These are phyloP conservation scores for Sussaba pulchella DNA, from an alignment of 2,888 invertebrate species.

Conservation along the genomic window DNA sequence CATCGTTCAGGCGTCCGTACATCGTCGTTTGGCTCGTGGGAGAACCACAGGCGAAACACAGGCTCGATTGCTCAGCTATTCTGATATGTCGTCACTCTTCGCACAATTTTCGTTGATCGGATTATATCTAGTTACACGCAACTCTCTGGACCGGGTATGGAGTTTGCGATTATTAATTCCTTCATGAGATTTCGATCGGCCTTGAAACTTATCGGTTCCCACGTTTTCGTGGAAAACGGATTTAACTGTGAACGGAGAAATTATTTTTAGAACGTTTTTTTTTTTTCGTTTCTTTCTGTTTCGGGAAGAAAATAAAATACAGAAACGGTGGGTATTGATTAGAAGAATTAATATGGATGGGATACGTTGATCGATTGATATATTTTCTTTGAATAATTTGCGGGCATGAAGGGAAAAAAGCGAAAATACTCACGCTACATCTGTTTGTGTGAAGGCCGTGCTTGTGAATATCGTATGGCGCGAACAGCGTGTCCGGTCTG, in stretches of 20 bases:
- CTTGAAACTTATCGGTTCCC: slow-evolving; percentile 84
- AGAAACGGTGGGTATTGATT: too few relatives aligned
- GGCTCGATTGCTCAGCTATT: slow-evolving; percentile 70
- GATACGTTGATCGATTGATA: too few relatives aligned
- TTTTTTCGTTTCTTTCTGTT: neutral
- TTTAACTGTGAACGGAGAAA: slow-evolving; percentile 77
- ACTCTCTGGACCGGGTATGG: slow-evolving; percentile 95
- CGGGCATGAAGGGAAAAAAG: neutral
- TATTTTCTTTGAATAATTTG: too few relatives aligned
- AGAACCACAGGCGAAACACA: slow-evolving; percentile 48
- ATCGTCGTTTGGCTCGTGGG: slow-evolving; percentile 48
- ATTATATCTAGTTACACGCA: slow-evolving; percentile 89
- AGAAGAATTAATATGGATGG: too few relatives aligned
- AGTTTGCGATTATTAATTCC: slow-evolving; percentile 90
- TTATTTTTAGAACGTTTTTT: neutral
- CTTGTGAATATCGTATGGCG: slow-evolving; percentile 83
- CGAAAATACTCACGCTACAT: slow-evolving; percentile 80
- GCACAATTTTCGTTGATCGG: slow-evolving; percentile 60
- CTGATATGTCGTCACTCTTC: slow-evolving; percentile 75
- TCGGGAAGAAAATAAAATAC: neutral
- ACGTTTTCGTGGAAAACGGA: slow-evolving; percentile 83
- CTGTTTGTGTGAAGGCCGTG: slow-evolving; percentile 82
- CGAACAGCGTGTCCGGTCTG: slow-evolving; percentile 83
- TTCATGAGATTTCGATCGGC: slow-evolving; percentile 83
- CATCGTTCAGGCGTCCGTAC: slow-evolving; percentile 49